These are phyloP conservation scores for Physella acuta DNA, from an alignment of 1,140 invertebrate genomes.

Conservation along the genomic window DNA sequence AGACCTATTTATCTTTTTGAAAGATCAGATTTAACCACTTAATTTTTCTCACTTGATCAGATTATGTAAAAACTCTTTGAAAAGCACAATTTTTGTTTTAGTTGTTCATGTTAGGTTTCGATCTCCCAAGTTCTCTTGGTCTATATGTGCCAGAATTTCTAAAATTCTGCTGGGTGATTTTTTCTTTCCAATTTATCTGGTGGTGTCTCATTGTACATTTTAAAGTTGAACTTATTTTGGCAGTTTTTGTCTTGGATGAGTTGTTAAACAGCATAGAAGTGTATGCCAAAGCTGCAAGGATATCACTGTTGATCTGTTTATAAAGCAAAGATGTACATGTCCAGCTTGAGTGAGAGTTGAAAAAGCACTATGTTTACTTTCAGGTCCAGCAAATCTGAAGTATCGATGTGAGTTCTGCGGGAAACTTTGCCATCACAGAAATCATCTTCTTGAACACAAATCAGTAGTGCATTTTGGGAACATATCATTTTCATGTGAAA, in stretches of 20 bases:
- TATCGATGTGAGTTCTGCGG: not conserved
- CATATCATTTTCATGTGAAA: conserved; percentile 1
- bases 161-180: no score
- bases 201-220: not conserved
- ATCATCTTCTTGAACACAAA: not conserved
- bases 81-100: no score
- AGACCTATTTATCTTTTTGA: no score
- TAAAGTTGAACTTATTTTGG: not conserved
- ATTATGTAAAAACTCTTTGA: no score
- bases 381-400: not conserved
- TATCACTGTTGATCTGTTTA: not conserved
- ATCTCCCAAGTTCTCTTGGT: no score
- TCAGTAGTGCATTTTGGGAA: conserved; percentile 3
- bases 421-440: not conserved
- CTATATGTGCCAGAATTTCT: no score
- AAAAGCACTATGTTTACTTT: not conserved
- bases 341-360: not conserved
- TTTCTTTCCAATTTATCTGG: not conserved
- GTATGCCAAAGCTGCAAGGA: not conserved
- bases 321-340: not conserved
- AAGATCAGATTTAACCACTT: no score
- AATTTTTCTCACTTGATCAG: no score
- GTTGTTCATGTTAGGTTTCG: not conserved
- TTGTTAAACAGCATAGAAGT: conserved; percentile 4
- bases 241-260: not conserved